Percentiles rank a stretch among this genome's conserved stretches.
These are phyloP conservation scores for Stegastes partitus DNA, from an alignment of 2,113 vertebrate genomes.

Conservation along the genomic window DNA sequence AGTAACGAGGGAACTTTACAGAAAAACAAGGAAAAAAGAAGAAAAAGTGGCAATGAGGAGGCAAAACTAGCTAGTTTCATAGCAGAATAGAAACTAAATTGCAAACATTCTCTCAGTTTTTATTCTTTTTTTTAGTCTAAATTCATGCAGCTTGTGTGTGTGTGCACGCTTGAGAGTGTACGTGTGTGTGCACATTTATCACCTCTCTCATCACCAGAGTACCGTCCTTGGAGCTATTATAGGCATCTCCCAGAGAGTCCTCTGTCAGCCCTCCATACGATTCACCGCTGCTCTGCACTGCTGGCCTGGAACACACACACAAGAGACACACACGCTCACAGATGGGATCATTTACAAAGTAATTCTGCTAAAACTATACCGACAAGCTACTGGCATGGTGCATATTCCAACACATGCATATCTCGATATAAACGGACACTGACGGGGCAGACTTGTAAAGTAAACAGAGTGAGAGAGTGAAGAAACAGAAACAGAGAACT, in stretches of 20 bases:
- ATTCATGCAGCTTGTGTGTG: not conserved
- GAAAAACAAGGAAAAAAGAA: not conserved
- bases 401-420: constrained; percentile 24
- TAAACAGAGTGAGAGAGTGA: not conserved
- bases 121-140: not conserved
- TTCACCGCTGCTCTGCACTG: constrained; percentile 87
- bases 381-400: constrained; percentile 27
- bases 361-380: constrained; percentile 27
- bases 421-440: constrained; percentile 20
- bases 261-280: constrained; percentile 89
- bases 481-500: constrained; percentile 64
- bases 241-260: constrained; percentile 88
- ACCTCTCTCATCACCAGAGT: constrained; percentile 96
- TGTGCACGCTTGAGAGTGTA: constrained; percentile 12
- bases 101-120: not conserved
- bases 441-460: constrained; percentile 14
- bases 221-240: constrained; percentile 93
- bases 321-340: constrained; percentile 38
- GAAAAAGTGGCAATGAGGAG: not conserved
- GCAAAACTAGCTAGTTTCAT: not conserved
- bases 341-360: constrained; percentile 27
- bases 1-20: not conserved
- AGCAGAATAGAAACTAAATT: not conserved
- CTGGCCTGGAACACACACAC: constrained; percentile 86
- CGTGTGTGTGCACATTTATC: constrained; percentile 47